Conservation (phyloP, 2,797 vertebrate genomes). For the Gallirallus australis region DNA sequence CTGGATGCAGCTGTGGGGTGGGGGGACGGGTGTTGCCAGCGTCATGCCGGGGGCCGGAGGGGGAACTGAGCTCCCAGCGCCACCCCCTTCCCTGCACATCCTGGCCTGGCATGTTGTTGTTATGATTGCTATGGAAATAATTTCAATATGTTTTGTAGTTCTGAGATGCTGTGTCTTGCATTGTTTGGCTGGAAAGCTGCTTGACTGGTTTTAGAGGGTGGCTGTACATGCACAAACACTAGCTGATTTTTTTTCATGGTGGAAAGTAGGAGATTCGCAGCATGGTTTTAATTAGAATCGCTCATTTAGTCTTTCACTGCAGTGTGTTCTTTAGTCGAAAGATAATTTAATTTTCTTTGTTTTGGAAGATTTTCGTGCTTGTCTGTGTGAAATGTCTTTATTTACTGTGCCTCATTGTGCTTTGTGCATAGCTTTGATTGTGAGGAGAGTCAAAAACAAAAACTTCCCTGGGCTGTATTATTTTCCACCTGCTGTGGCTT, state of each 20-base stretch:
- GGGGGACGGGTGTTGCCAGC: accelerated
- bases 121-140: conserved; percentile 13
- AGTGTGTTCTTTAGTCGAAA: conserved; percentile 31
- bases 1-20: accelerated
- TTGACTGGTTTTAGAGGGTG: conserved; percentile 39
- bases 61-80: background rate
- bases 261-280: conserved; percentile 49
- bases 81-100: background rate
- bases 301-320: conserved; percentile 56
- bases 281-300: conserved; percentile 66
- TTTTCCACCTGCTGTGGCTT: conserved; percentile 62
- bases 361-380: conserved; percentile 3
- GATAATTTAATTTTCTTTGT: conserved; percentile 62
- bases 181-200: conserved; percentile 38
- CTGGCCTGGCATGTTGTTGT: background rate
- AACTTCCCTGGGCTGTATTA: conserved; percentile 4
- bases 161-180: background rate
- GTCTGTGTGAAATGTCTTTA: conserved; percentile 58
- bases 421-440: conserved; percentile 7
- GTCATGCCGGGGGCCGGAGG: accelerated
- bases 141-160: background rate
- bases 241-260: background rate
- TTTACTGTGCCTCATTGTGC: conserved; percentile 28
- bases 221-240: background rate
- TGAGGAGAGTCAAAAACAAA: background rate